Base-by-base conservation (phyloP, 1,140 invertebrate genomes). In the Thaumatotibia leucotreta region DNA sequence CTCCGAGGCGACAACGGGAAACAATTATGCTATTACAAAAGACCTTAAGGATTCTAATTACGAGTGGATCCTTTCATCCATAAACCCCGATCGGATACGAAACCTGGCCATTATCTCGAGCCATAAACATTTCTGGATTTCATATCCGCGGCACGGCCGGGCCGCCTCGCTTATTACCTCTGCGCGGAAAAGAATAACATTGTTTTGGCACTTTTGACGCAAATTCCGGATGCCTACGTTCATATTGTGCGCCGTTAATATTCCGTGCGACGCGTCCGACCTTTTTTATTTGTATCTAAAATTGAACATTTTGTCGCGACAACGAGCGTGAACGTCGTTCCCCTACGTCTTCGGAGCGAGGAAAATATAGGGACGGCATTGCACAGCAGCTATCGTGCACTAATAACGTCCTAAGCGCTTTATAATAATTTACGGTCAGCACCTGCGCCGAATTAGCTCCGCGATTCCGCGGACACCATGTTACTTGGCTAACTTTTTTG, bases 281-380 rank as follows among this genome's bases (percentile, higher is more conserved):
- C 88, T 91, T 91, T 91, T 91, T 91, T 89, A 89, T 91, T 91
- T 89, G 88, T 89, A 88, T 89, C 86, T 86, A 89, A 91, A 91
- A 89, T 91, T 89, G 86, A 86, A 89, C 88, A 88, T 89, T 91
- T 91, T 88, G 88, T 89, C 82, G 86, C 80, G 81, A 84, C 84
- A 84, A 87, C 83, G 86, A 81, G 79, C 77, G 82, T 76, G 73
- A 76, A 78, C 80, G 72, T 66, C 69, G 75, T 75, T 83, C 82
- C 78, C 83, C 79, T 80, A 73, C 75, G 71, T 61, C 65, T 75
- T 81, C 82, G 82, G 70, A 83, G 77, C 78, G 77, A 88, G 88
- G 88, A 88, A 90, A 86, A 84, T 86, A 81, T 75, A 75, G 74
- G 83, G 80, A 76, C 76, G 72, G 66, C 67, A 67, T 64, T 67